Evolutionary conservation across 1,140 invertebrate genomes (phyloP).

Genomic region (Wasmannia auropunctata): DNA sequence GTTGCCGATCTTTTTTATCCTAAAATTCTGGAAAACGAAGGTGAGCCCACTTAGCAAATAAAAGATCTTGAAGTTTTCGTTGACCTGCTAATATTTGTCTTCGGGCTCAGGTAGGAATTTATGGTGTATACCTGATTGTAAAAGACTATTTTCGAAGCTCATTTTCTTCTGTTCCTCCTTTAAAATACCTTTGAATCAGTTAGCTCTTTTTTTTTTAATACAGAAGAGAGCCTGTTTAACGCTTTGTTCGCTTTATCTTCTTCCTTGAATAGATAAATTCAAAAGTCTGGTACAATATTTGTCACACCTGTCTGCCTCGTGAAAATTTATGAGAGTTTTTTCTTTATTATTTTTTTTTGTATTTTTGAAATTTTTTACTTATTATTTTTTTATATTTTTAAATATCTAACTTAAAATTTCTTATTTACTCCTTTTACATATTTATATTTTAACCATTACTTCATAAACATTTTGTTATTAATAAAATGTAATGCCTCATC

Average conservation of each 20-base stretch:
- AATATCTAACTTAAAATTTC: too few species aligned
- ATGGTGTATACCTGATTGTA: too few species aligned
- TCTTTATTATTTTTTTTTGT: neutral
- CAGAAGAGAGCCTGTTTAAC: too few species aligned
- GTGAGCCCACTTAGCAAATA: slow-evolving; percentile 78
- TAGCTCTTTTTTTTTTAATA: too few species aligned
- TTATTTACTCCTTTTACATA: neutral
- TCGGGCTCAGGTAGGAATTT: neutral
- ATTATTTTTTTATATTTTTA: neutral
- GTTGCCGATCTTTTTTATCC: slow-evolving; percentile 87
- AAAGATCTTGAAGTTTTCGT: neutral
- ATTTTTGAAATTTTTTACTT: neutral
- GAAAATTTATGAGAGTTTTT: neutral
- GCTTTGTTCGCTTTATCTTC: neutral
- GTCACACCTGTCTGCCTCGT: neutral
- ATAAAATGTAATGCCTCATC: neutral
- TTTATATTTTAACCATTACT: neutral
- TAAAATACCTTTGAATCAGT: too few species aligned
- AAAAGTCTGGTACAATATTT: neutral
- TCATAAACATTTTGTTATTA: neutral
- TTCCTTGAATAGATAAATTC: neutral
- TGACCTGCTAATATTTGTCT: neutral
- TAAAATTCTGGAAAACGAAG: slow-evolving; percentile 84
- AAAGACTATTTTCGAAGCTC: too few species aligned
- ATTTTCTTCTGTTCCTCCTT: too few species aligned